Evolutionary conservation across 1,140 invertebrate genomes (phyloP), one percentile per base, ranked within the genome.

Genomic region (Ceratosolen solmsi): DNA sequence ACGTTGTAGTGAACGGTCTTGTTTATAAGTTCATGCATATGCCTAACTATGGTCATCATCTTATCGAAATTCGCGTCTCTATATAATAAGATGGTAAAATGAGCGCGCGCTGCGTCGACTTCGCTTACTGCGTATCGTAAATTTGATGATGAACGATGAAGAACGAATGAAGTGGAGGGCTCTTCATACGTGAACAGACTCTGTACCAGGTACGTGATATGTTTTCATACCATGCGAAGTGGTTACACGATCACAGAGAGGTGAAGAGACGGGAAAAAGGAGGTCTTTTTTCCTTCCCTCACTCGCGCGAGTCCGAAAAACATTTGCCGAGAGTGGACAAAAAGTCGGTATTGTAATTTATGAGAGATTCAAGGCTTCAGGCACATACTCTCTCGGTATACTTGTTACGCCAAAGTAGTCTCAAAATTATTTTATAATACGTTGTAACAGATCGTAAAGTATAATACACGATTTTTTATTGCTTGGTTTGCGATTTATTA

Each of bases 401-500:
- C 49, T 58, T 60, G 33, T 76, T 60, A 63, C 79, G 72, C 65
- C 68, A 80, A 80, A 73, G 65, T 70, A 76, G 80, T 63, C 80
- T 75, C 74, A 27, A 82, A 78, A 82, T 82, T 82, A 63, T 82
- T 77, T 82, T 82, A 82, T 78, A 82, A 82, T 82, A 65, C 51
- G 41, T 70, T 58, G 41, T 27, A 38, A 68, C 30, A 49, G 41
- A 49, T 78, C 41, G 58, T 78, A 65, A 76, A 76, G 74, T 60
- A 60, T 74, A 74, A 58, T 56, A 70, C 70, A 11, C 41, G 1
- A 41, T 27, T 30, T 80, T 36, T 60, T 80, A 33, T 56, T 46
- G 27, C 54, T 7, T 25, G 27, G 11, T 27, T 20, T 30, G 30
- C 27, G 33, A 74, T 80, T 80, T 80, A 80, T 73, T 41, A 71